phyloP scores from a whole-genome alignment of 2,113 vertebrate species.

The Xiphias gladius region DNA sequence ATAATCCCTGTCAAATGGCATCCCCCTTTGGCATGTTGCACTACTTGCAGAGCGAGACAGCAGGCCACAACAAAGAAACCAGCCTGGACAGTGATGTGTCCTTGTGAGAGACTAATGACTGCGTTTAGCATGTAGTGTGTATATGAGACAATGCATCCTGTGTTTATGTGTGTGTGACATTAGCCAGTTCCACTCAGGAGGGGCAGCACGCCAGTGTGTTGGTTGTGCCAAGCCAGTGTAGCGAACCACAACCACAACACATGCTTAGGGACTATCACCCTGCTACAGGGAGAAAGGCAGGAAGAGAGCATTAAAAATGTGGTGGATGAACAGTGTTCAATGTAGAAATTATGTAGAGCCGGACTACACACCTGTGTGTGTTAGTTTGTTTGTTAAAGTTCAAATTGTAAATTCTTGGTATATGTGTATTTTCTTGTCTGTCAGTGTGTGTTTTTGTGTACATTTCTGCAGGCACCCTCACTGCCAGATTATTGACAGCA shows the following conservation, averaged over 20 bases:
- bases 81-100: slow-evolving; percentile 40
- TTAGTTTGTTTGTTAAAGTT: neutral
- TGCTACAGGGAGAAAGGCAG: slow-evolving; percentile 21
- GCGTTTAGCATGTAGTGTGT: slow-evolving; percentile 10
- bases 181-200: slow-evolving; percentile 23
- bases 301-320: neutral
- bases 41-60: slow-evolving; percentile 28
- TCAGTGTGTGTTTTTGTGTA: slow-evolving; percentile 15
- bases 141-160: neutral
- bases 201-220: slow-evolving; percentile 18
- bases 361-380: neutral
- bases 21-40: slow-evolving; percentile 17
- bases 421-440: neutral
- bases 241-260: slow-evolving; percentile 34
- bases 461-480: slow-evolving; percentile 3
- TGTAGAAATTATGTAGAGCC: neutral
- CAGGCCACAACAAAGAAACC: slow-evolving; percentile 17
- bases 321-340: neutral
- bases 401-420: neutral
- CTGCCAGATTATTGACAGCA: slow-evolving; percentile 51
- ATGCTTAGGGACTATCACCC: slow-evolving; percentile 50
- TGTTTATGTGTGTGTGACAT: slow-evolving; percentile 12
- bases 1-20: slow-evolving; percentile 49
- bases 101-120: slow-evolving; percentile 46
- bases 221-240: slow-evolving; percentile 42